Base-by-base conservation (phyloP, 2,888 invertebrate genomes). In the Meiosimyza decipiens region DNA sequence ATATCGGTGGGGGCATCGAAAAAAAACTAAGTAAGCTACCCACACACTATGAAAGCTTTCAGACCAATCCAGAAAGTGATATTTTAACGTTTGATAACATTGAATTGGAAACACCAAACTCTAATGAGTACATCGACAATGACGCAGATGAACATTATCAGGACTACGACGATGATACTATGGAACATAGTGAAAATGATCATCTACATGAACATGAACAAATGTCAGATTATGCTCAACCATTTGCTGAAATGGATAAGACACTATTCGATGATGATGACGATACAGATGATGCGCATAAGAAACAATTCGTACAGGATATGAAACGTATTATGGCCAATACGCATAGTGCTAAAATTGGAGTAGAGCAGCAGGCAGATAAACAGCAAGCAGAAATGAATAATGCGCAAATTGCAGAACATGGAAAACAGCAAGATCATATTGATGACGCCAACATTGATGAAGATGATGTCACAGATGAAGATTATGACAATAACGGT, bases 241-340 rank as follows among this genome's bases (percentile, higher is more conserved):
- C 28, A 13, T 77, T 76, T 69, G 71, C 60, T 77, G 76, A 80
- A 4, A 81, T 83, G 73, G 83, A 84, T 50, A 83, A 82, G 55
- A 76, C 80, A 0, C 71, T 84, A 4, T 84, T 84, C 55, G 83
- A 84, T 74, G 77, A 78, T 7, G 74, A 75, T n/a, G 83, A 82
- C 50, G 81, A 80, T 57, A 79, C 82, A 28, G 83, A 83, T 63
- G 84, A 85, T 57, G 84, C 85, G 73, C 85, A 85, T 59, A 83
- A 85, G 66, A 86, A 86, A 72, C 86, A 85, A 74, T 78, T 87
- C 51, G 84, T 83, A 28, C 84, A 85, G 77, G 85, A 87, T 71
- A 87, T 87, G 87, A 80, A 84, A 74, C 86, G 87, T 28, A 87
- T 87, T 60, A 84, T 87, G 85, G 84, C 85, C 74, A 87, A 87